Evolutionary conservation across 2,888 invertebrate genomes (phyloP).

Genomic region (Athetis lepigone): DNA sequence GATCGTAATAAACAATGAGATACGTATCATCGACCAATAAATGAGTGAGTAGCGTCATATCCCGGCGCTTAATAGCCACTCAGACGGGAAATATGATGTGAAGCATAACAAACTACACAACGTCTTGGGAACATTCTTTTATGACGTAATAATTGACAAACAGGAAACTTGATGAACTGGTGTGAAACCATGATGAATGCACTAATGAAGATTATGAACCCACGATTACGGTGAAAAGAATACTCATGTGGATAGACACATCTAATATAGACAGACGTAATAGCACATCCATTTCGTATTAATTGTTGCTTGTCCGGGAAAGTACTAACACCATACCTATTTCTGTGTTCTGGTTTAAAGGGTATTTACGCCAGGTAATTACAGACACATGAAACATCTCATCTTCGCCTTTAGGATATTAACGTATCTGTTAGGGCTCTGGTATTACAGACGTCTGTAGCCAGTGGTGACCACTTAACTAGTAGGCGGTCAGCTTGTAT

Average conservation of each 20-base stretch:
- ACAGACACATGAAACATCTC: no score
- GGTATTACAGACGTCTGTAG: no score
- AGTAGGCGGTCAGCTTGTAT: no score
- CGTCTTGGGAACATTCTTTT: conserved; percentile 83
- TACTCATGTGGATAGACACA: conserved; percentile 28
- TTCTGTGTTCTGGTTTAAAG: no score
- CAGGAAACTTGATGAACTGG: conserved; percentile 75
- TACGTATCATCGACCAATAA: conserved; percentile 72
- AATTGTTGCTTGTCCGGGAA: no score
- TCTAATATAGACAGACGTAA: conserved; percentile 29
- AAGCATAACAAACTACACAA: conserved; percentile 74
- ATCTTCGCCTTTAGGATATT: no score
- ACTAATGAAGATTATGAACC: conserved; percentile 68
- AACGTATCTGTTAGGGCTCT: no score
- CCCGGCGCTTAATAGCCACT: conserved; percentile 74
- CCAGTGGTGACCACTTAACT: no score
- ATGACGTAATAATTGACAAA: conserved; percentile 80
- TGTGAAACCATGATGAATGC: conserved; percentile 76
- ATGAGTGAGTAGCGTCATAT: conserved; percentile 71
- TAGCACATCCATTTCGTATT: no score
- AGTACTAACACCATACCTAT: no score
- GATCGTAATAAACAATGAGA: conserved; percentile 72
- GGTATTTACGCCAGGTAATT: no score
- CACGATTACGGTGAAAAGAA: conserved; percentile 51
- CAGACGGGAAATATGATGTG: conserved; percentile 75